Evolutionary conservation across 2,113 vertebrate species (phyloP).

Genomic region (Gadus chalcogrammus): DNA sequence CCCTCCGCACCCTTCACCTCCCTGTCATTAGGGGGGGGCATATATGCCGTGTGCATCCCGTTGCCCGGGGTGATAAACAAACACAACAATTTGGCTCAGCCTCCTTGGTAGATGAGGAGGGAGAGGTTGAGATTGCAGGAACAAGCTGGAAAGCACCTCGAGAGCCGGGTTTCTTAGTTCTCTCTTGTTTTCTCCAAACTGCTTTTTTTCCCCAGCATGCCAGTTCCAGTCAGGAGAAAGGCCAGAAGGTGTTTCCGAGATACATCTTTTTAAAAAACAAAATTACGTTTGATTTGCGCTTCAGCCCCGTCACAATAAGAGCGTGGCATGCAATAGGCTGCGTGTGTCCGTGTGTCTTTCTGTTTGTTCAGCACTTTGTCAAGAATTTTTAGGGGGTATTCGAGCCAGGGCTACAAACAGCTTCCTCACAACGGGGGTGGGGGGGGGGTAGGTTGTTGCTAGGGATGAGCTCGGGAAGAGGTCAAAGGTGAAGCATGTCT

Average conservation of each 20-base stretch:
- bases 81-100: constrained; percentile 48
- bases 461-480: constrained; percentile 9
- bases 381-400: too few species aligned
- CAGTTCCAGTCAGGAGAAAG: background rate
- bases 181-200: background rate
- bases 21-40: constrained; percentile 42
- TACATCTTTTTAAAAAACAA: too few species aligned
- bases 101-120: constrained; percentile 14
- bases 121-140: background rate
- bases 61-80: constrained; percentile 59
- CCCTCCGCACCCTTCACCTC: background rate
- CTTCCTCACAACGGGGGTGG: constrained; percentile 31
- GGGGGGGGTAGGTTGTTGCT: constrained; percentile 7
- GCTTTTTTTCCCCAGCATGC: background rate
- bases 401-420: constrained; percentile 1
- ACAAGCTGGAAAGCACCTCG: constrained; percentile 15
- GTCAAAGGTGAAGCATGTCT: constrained; percentile 25
- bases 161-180: constrained; percentile 26
- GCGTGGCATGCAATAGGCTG: too few species aligned
- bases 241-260: background rate
- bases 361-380: too few species aligned
- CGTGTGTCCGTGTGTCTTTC: too few species aligned
- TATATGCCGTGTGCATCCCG: constrained; percentile 40
- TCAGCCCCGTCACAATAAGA: too few species aligned
- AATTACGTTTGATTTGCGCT: too few species aligned